Conservation (phyloP, 2,113 vertebrate genomes). For the Cyphomyrus discorhynchus region DNA sequence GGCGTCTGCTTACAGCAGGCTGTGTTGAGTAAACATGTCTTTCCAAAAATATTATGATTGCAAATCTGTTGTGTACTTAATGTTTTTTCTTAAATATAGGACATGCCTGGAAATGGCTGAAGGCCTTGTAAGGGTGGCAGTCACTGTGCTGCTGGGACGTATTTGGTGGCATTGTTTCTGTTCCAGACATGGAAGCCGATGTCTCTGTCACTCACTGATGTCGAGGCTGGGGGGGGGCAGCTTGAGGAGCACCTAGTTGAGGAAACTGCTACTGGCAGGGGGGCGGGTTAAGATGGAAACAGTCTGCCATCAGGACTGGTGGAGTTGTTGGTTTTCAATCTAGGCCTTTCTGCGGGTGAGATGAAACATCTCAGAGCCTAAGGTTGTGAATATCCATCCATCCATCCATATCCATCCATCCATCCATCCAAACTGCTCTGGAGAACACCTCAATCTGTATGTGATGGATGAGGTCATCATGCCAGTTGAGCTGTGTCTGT, state of each 20-base stretch:
- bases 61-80: not conserved
- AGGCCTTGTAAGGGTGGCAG: not conserved
- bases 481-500: not conserved
- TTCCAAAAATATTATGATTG: not conserved
- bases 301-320: not conserved
- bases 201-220: not conserved
- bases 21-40: not conserved
- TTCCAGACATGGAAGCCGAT: not conserved
- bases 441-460: not conserved
- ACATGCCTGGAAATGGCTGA: not conserved
- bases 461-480: not conserved
- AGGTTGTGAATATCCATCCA: not conserved
- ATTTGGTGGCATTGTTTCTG: not conserved
- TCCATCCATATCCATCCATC: not conserved
- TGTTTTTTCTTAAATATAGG: not conserved
- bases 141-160: not conserved
- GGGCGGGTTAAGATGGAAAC: conserved; percentile 1
- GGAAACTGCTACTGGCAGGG: not conserved
- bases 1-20: not conserved
- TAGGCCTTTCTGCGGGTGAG: not conserved
- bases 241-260: not conserved
- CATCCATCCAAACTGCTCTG: not conserved
- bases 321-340: not conserved
- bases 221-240: not conserved
- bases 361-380: not conserved